Base-by-base conservation (phyloP, 2,888 invertebrate species). In the Epirrhoe alternata region DNA sequence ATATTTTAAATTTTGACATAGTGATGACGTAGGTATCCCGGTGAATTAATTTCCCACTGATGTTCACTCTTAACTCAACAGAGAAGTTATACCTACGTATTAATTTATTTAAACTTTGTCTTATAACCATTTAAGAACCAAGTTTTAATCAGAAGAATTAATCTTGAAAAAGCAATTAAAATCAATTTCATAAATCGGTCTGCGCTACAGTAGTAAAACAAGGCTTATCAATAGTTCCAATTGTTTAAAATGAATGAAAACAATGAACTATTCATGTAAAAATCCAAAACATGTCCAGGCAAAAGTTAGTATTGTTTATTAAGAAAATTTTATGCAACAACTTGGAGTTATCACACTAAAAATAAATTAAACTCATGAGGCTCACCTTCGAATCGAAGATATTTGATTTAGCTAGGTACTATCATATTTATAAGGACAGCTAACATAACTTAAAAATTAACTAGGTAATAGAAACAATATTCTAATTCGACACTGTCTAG, bases 241-340 rank as follows among this genome's bases (percentile, higher is more conserved):
- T 14, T 6, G 14, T 47, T 47, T 16, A 47, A 2, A 14, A 12
- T 12, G 14, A 2, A 47, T 17, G 12, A 47, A 16, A 63, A 33
- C 47, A 52, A 59, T 38, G 47, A 45, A 51, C 49, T 74, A 73
- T 66, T 61, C 70, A 58, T 61, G 61, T 71, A 81, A 85, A 80
- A 86, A 84, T 84, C 80, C 78, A 86, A 90, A 87, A 85, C 84
- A 88, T 85, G 81, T 89, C 79, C 86, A 90, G 88, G 89, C 87
- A 89, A 87, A 83, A 90, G 88, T 92, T 91, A 91, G 90, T 91
- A 88, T 84, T 90, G 88, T 92, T 92, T 92, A 92, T 92, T 90
- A 87, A 86, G 85, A 87, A 91, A 90, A 86, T 86, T 89, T 82
- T 85, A 87, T 89, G 91, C 86, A 92, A 91, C 89, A 90, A 90